phyloP scores from a whole-genome alignment of 2,888 invertebrate genomes.

The Netelia fuscicornis region DNA sequence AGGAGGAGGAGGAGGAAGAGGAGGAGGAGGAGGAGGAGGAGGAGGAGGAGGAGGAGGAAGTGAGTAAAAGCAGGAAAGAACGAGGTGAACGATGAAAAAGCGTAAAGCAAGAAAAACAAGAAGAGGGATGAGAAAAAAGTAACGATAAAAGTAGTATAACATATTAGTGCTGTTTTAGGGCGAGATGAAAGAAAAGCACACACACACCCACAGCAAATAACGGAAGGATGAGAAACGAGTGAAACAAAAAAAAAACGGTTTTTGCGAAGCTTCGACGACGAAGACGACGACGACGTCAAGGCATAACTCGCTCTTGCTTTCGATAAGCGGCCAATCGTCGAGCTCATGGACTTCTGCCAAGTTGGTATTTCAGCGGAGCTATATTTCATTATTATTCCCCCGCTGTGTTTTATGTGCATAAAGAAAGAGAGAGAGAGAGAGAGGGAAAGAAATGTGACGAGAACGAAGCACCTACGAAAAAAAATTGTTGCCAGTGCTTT shows the following conservation, averaged over 20 bases:
- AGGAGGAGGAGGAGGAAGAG: background rate
- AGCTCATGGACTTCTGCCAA: constrained; percentile 54
- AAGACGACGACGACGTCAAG: constrained; percentile 14
- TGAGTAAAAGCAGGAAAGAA: constrained; percentile 12
- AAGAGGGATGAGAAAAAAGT: constrained; percentile 17
- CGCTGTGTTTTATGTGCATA: constrained; percentile 3
- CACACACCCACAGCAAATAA: background rate
- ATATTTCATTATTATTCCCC: constrained; percentile 38
- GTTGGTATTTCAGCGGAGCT: constrained; percentile 35
- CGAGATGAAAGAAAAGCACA: constrained; percentile 15
- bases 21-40: background rate
- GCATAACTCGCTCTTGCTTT: constrained; percentile 5
- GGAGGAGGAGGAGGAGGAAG: background rate
- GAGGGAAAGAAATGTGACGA: too few species aligned
- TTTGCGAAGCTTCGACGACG: background rate
- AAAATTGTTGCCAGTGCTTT: too few species aligned
- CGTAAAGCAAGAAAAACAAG: background rate
- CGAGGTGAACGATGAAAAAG: background rate
- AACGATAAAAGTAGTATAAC: constrained; percentile 7
- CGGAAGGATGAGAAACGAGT: constrained; percentile 4
- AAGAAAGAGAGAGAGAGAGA: too few species aligned
- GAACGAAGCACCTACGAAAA: too few species aligned
- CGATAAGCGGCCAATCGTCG: constrained; percentile 61
- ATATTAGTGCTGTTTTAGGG: background rate
- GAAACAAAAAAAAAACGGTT: background rate